These are phyloP conservation scores for Aegypius monachus DNA, from an alignment of 2,113 vertebrate species.

Conservation along the genomic window DNA sequence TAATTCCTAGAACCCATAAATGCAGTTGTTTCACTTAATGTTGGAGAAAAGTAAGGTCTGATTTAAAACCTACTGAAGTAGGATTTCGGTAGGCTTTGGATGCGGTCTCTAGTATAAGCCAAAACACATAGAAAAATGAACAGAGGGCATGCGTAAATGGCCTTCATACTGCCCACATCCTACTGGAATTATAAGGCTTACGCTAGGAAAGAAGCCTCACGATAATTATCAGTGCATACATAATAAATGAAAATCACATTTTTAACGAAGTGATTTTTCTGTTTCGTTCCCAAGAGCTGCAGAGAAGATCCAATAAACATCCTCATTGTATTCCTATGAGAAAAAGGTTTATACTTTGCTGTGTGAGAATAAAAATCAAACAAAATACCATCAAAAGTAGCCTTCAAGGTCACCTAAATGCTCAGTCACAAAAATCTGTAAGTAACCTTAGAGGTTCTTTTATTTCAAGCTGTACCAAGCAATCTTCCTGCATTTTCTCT, in stretches of 20 bases:
- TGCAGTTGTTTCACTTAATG: neutral
- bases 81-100: neutral
- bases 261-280: neutral
- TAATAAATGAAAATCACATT: neutral
- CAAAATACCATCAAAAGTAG: neutral
- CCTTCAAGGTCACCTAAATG: neutral
- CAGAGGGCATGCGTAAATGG: fast-evolving
- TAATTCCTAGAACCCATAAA: neutral
- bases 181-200: neutral
- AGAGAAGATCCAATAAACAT: neutral
- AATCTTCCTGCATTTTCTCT: neutral
- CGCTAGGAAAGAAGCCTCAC: neutral
- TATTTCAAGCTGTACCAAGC: neutral
- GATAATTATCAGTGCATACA: neutral
- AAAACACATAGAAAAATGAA: neutral
- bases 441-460: neutral
- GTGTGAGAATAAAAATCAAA: neutral
- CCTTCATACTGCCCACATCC: neutral
- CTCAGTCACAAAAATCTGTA: neutral
- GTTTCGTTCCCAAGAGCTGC: neutral
- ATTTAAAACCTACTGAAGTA: neutral
- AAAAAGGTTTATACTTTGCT: neutral
- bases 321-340: neutral
- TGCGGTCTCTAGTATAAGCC: neutral
- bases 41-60: neutral